These are phyloP conservation scores for Lottia gigantea DNA, from an alignment of 2,888 invertebrate genomes.

Conservation along the genomic window DNA sequence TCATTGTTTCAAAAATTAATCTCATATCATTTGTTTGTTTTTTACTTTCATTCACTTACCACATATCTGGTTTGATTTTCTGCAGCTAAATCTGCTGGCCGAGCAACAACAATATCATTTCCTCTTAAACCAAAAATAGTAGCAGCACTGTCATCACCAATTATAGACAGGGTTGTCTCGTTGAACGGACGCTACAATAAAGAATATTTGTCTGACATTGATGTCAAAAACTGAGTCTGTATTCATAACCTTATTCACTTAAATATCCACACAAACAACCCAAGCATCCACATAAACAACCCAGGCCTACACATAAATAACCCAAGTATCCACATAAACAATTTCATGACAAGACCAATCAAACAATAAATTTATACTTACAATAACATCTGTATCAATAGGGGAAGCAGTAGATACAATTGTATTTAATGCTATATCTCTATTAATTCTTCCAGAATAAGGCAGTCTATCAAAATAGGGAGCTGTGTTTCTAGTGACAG, in stretches of 20 bases:
- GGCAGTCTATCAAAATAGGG: slow-evolving; percentile 45
- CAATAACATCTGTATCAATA: slow-evolving; percentile 25
- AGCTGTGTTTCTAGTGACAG: slow-evolving; percentile 47
- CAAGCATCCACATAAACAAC: no score
- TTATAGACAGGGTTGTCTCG: slow-evolving; percentile 18
- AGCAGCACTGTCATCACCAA: slow-evolving; percentile 31
- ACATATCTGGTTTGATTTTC: slow-evolving; percentile 35
- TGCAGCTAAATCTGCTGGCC: slow-evolving; percentile 40
- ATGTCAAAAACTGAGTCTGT: no score
- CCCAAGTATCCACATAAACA: no score
- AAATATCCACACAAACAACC: no score
- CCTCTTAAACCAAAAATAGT: slow-evolving; percentile 11
- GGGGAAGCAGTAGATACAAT: slow-evolving; percentile 20
- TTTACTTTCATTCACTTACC: slow-evolving; percentile 33
- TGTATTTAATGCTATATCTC: slow-evolving; percentile 14
- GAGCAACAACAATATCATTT: slow-evolving; percentile 28
- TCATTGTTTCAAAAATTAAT: no score
- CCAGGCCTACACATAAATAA: no score
- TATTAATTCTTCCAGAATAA: slow-evolving; percentile 29
- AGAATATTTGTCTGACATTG: background rate
- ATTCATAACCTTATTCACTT: no score
- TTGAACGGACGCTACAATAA: slow-evolving; percentile 34
- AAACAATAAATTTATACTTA: slow-evolving; percentile 17
- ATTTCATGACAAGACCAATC: no score
- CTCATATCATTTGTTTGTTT: no score